Evolutionary conservation across 1,140 invertebrate species (phyloP).

Genomic region (Bombyx mori): DNA sequence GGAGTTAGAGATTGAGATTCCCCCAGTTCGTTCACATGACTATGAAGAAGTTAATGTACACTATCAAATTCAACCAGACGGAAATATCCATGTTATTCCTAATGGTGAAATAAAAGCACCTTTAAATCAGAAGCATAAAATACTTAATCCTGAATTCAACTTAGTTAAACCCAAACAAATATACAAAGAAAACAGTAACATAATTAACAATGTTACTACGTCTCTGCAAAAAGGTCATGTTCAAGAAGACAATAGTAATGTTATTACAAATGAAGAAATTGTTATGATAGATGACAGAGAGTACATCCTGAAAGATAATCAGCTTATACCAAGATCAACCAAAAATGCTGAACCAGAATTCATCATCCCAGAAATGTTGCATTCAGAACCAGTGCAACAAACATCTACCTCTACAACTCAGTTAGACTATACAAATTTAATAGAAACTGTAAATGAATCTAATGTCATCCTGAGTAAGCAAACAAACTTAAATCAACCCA

Average conservation of each 20-base stretch:
- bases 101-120: conserved; percentile 54
- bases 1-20: conserved; percentile 45
- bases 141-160: conserved; percentile 41
- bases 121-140: conserved; percentile 46
- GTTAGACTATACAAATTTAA: conserved; percentile 27
- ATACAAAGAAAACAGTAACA: background rate
- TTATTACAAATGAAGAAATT: conserved; percentile 63
- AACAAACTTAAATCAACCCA: conserved; percentile 47
- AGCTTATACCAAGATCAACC: conserved; percentile 40
- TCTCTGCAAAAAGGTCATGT: background rate
- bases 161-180: conserved; percentile 15
- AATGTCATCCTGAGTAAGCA: conserved; percentile 45
- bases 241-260: conserved; percentile 13
- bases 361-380: conserved; percentile 30
- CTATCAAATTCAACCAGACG: conserved; percentile 53
- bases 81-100: conserved; percentile 68
- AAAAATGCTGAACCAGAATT: conserved; percentile 27
- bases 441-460: conserved; percentile 4
- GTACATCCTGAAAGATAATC: conserved; percentile 60
- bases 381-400: conserved; percentile 26
- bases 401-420: conserved; percentile 27
- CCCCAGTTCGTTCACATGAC: conserved; percentile 38
- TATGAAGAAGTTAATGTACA: conserved; percentile 47
- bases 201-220: too few relatives aligned
- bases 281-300: conserved; percentile 72